phyloP scores from a whole-genome alignment of 2,797 vertebrate species.

The Sparus aurata region DNA sequence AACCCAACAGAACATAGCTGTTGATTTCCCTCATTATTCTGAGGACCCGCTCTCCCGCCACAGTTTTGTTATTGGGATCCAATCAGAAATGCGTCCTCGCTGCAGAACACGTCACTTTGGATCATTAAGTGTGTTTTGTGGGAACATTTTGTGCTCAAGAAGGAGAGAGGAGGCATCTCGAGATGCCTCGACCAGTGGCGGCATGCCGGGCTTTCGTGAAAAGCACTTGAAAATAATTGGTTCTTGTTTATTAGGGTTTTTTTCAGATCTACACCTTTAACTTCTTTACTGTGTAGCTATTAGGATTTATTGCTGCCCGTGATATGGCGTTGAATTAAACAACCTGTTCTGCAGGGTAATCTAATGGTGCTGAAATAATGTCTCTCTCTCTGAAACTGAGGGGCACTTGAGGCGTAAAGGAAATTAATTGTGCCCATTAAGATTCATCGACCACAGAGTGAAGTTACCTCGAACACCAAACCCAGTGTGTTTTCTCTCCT shows the following conservation, averaged over 20 bases:
- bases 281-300: slow-evolving; percentile 74
- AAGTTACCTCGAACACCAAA: slow-evolving; percentile 70
- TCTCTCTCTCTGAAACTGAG: slow-evolving; percentile 75
- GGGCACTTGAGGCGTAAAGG: slow-evolving; percentile 79
- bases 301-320: slow-evolving; percentile 75
- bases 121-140: slow-evolving; percentile 68
- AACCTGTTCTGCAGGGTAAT: slow-evolving; percentile 77
- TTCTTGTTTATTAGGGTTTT: slow-evolving; percentile 79
- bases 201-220: slow-evolving; percentile 39
- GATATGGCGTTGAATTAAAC: slow-evolving; percentile 77
- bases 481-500: slow-evolving; percentile 56
- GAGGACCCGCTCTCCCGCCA: slow-evolving; percentile 33
- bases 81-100: slow-evolving; percentile 60
- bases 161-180: slow-evolving; percentile 38
- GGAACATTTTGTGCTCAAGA: slow-evolving; percentile 48
- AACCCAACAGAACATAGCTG: slow-evolving; percentile 49
- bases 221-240: slow-evolving; percentile 77
- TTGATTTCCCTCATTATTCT: slow-evolving; percentile 74
- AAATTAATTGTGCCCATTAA: slow-evolving; percentile 85
- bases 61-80: slow-evolving; percentile 43
- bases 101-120: slow-evolving; percentile 50
- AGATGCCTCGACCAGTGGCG: slow-evolving; percentile 37
- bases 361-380: slow-evolving; percentile 84
- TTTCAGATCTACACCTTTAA: slow-evolving; percentile 73
- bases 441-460: slow-evolving; percentile 79